Evolutionary conservation across 2,888 invertebrate species (phyloP).

Genomic region (Drosophila neonasuta): DNA sequence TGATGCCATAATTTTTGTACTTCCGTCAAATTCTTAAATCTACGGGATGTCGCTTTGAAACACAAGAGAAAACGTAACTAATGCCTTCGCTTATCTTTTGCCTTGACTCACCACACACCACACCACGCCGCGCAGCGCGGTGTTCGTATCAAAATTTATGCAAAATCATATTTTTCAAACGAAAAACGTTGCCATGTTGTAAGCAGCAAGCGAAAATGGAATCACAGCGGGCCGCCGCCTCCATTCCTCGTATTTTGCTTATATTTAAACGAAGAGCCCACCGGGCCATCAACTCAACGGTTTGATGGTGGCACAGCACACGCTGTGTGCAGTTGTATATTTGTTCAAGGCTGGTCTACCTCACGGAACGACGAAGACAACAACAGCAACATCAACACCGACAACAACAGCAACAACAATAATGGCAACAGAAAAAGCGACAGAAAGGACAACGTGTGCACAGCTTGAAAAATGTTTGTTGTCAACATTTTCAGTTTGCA

Average conservation of each 20-base stretch:
- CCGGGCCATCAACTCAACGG: slow-evolving; percentile 42
- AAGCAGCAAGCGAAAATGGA: slow-evolving; percentile 62
- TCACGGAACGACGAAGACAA: slow-evolving; percentile 33
- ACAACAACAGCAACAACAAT: slow-evolving; percentile 37
- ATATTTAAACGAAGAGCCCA: slow-evolving; percentile 55
- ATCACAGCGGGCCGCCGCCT: slow-evolving; percentile 71
- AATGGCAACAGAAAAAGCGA: slow-evolving; percentile 30
- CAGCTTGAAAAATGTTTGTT: slow-evolving; percentile 79
- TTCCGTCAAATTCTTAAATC: slow-evolving; percentile 36
- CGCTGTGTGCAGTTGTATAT: slow-evolving; percentile 47
- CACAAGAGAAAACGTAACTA: slow-evolving; percentile 18
- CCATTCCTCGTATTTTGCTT: slow-evolving; percentile 36
- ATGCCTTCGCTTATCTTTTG: slow-evolving; percentile 54
- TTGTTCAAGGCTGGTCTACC: slow-evolving; percentile 71
- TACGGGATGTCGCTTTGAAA: slow-evolving; percentile 41
- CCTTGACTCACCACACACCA: slow-evolving; percentile 38
- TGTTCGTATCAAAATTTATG: slow-evolving; percentile 68
- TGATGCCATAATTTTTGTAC: slow-evolving; percentile 40
- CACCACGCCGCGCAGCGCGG: slow-evolving; percentile 23
- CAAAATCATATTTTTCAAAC: slow-evolving; percentile 71
- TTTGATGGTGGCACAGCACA: slow-evolving; percentile 29
- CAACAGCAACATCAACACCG: slow-evolving; percentile 19
- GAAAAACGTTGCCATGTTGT: slow-evolving; percentile 50
- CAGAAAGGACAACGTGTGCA: slow-evolving; percentile 64
- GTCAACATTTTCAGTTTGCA: slow-evolving; percentile 79